These are phyloP conservation scores for Epiperipatus broadwayi DNA, from an alignment of 2,888 invertebrate genomes.

Conservation along the genomic window DNA sequence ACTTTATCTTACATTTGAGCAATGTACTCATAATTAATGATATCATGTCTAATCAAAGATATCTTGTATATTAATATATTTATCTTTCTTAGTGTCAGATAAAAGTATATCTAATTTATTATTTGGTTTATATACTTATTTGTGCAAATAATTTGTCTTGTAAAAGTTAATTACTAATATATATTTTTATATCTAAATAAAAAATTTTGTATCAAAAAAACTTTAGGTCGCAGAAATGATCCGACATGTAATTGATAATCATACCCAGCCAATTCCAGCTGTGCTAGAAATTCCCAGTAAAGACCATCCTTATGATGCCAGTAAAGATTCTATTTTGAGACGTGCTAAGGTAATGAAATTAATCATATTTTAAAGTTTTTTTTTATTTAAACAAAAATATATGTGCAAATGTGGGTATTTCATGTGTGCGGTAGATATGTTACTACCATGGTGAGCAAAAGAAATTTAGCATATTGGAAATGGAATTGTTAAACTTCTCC, in stretches of 20 bases:
- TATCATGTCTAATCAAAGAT: too few relatives aligned
- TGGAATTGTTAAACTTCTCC: too few relatives aligned
- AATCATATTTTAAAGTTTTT: conserved; percentile 7
- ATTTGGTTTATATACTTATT: conserved; percentile 10
- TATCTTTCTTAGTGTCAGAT: too few relatives aligned
- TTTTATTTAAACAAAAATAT: background rate
- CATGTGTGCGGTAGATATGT: too few relatives aligned
- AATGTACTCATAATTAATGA: too few relatives aligned
- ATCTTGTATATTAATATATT: too few relatives aligned
- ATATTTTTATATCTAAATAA: conserved; percentile 14
- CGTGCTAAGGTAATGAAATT: conserved; percentile 55
- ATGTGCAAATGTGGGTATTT: too few relatives aligned
- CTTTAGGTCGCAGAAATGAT: conserved; percentile 84
- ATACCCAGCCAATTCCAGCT: conserved; percentile 78
- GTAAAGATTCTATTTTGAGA: conserved; percentile 88
- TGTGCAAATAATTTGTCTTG: background rate
- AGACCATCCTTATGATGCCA: conserved; percentile 90
- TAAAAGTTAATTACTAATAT: conserved; percentile 1
- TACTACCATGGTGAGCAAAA: too few relatives aligned
- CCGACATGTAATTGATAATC: conserved; percentile 81
- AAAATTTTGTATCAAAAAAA: too few relatives aligned
- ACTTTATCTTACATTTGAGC: too few relatives aligned
- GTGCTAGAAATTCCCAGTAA: conserved; percentile 97
- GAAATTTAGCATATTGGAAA: too few relatives aligned
- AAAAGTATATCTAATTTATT: too few relatives aligned